phyloP scores from a whole-genome alignment of 35 echinoderm and acorn worm species.

The Heliocidaris tuberculata region DNA sequence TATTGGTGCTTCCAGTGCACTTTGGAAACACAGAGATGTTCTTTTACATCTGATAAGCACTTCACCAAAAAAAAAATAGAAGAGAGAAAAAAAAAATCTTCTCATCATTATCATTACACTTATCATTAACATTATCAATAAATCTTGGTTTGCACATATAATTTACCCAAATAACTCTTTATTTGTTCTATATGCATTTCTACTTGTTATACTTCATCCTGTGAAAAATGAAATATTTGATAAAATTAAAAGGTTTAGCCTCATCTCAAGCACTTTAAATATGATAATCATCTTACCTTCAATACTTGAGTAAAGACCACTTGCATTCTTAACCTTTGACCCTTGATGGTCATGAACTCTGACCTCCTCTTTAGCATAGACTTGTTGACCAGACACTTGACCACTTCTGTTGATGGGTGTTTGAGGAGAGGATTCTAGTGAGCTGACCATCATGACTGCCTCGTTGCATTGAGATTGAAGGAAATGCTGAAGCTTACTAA shows the following conservation, averaged over 20 bases:
- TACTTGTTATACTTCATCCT: no score
- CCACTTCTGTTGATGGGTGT: neutral
- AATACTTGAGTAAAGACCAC: neutral
- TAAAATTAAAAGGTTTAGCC: neutral
- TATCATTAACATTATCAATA: no score
- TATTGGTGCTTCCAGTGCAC: no score
- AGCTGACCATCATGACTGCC: constrained; percentile 39
- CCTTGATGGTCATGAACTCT: neutral
- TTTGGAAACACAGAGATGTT: no score
- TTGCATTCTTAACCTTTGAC: neutral
- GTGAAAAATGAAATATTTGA: no score
- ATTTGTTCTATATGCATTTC: no score
- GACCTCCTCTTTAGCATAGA: neutral
- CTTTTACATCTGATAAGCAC: no score
- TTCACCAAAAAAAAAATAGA: no score
- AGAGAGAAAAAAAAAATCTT: no score
- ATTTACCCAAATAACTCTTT: no score
- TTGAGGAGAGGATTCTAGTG: neutral
- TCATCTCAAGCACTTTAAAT: neutral
- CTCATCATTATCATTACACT: no score
- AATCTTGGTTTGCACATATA: no score
- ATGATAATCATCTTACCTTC: neutral
- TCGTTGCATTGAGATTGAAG: constrained; percentile 38
- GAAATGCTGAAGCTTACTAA: constrained; percentile 34
- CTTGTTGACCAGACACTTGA: neutral